A percentile compares a stretch with the other conserved stretches of the same genome.
These are phyloP conservation scores for Holothuria scabra DNA, from an alignment of 53 echinoderm and acorn worm genomes.

Conservation along the genomic window DNA sequence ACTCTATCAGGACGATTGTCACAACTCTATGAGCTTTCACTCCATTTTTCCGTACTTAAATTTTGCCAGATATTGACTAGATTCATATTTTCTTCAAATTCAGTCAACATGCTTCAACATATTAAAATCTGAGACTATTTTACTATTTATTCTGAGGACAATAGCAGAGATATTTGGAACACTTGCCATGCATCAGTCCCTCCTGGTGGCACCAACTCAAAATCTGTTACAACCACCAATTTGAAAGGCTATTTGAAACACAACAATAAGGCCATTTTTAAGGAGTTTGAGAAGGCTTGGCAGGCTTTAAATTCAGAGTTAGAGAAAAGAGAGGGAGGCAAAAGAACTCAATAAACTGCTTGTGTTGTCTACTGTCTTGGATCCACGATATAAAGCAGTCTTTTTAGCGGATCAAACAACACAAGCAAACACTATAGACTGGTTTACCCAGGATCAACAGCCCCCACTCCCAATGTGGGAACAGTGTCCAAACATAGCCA, in stretches of 20 bases:
- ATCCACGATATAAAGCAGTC: not conserved
- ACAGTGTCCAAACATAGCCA: not conserved
- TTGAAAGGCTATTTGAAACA: constrained; percentile 23
- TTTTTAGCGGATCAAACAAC: not conserved
- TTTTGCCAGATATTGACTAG: too few relatives aligned
- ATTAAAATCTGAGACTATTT: too few relatives aligned
- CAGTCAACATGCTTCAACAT: too few relatives aligned
- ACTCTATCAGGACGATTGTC: too few relatives aligned
- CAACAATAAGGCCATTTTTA: not conserved
- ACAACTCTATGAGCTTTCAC: too few relatives aligned
- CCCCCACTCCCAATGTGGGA: not conserved
- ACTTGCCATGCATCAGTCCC: constrained; percentile 3
- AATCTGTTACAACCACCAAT: constrained; percentile 37
- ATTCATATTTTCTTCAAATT: too few relatives aligned
- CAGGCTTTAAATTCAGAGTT: not conserved
- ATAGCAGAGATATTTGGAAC: not conserved
- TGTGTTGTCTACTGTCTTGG: not conserved
- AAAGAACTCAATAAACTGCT: constrained; percentile 16
- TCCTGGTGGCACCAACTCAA: constrained; percentile 10
- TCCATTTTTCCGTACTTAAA: too few relatives aligned
- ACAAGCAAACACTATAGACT: not conserved
- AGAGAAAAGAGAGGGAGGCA: constrained; percentile 24
- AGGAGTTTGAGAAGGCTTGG: not conserved
- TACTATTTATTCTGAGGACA: too few relatives aligned
- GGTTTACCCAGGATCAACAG: not conserved